phyloP scores from a whole-genome alignment of 2,888 invertebrate species.

The Lordiphosa andalusiaca region DNA sequence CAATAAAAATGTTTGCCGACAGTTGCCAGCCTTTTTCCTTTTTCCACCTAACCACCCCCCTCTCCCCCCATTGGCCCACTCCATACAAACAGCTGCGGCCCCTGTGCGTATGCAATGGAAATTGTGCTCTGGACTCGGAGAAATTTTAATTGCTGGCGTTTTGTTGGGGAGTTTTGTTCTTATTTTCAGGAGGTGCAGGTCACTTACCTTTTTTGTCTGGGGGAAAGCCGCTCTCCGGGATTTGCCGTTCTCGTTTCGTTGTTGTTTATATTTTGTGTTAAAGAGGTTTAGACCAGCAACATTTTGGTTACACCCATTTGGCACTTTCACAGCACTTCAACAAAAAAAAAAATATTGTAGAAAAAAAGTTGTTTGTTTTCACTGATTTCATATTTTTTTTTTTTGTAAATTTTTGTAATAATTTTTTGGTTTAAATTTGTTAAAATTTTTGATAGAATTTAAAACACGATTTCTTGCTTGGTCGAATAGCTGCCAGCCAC shows the following conservation, averaged over 20 bases:
- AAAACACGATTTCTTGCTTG: slow-evolving; percentile 6
- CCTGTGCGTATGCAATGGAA: slow-evolving; percentile 60
- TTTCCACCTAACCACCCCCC: background rate
- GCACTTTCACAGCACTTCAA: too few species aligned
- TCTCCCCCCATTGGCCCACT: background rate
- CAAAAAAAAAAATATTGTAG: background rate
- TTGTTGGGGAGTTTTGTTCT: slow-evolving; percentile 4
- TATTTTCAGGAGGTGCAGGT: slow-evolving; percentile 39
- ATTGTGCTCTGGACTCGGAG: slow-evolving; percentile 32
- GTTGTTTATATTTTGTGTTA: slow-evolving; percentile 9
- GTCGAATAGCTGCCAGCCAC: slow-evolving; percentile 20
- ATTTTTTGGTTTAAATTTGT: background rate
- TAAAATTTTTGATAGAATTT: background rate
- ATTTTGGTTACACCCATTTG: too few species aligned
- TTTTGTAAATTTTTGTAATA: background rate
- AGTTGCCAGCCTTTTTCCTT: slow-evolving; percentile 28
- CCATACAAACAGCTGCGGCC: slow-evolving; percentile 41
- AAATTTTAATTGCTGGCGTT: slow-evolving; percentile 52
- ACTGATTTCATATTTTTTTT: slow-evolving; percentile 3
- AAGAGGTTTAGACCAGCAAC: too few species aligned
- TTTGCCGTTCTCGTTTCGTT: background rate
- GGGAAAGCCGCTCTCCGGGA: slow-evolving; percentile 35
- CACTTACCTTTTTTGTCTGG: slow-evolving; percentile 63
- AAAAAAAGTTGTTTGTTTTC: background rate
- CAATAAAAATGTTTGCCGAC: slow-evolving; percentile 57